Conservation (phyloP, 2,113 vertebrate species). For the Parus major region DNA sequence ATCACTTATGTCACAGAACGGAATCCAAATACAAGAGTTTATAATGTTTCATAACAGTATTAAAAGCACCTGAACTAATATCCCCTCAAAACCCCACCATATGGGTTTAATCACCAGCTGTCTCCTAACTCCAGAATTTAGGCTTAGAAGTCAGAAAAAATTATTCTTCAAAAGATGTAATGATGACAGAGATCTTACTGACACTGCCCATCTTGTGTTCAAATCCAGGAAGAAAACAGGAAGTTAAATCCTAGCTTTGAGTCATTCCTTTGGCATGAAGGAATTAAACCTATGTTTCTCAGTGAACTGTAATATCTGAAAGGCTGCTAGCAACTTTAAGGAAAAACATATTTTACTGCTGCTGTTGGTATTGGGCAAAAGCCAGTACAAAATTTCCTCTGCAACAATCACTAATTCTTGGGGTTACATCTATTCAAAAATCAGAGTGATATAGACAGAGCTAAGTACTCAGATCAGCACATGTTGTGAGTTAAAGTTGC, state of each 20-base stretch:
- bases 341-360: background rate
- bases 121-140: background rate
- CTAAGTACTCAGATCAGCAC: background rate
- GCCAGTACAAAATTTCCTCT: background rate
- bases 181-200: background rate
- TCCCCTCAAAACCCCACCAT: background rate
- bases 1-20: background rate
- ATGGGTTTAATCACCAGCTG: background rate
- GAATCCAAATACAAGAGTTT: background rate
- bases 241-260: background rate
- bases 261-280: background rate
- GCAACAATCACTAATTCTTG: background rate
- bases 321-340: background rate
- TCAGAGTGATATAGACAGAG: background rate
- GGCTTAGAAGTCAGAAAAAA: background rate
- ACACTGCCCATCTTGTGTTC: fast-evolving
- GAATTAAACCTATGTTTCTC: background rate
- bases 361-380: background rate
- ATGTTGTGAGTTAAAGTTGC: background rate
- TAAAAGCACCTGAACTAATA: background rate
- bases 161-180: background rate
- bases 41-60: background rate
- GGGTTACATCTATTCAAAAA: background rate
- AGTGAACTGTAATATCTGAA: background rate
- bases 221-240: background rate